Evolutionary conservation across 2,113 vertebrate species (phyloP), one percentile per base, ranked within the genome.

Genomic region (Thomomys bottae): DNA sequence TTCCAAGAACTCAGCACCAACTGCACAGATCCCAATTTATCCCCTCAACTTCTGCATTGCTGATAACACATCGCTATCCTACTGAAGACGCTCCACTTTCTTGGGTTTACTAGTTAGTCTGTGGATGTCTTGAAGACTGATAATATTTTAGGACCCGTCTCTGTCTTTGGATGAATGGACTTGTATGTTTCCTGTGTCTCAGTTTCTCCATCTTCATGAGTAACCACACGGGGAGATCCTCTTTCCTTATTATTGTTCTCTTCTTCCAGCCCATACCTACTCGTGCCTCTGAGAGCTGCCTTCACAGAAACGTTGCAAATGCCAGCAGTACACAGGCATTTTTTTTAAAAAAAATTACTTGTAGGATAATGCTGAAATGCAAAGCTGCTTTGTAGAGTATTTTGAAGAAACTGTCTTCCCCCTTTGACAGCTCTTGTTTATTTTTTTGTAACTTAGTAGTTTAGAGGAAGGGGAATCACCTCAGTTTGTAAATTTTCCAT

Each of bases 301-400:
- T 94, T 96, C 95, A 96, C 71, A 14, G 88, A 89, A 95, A 95
- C 89, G 85, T 87, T 97, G 97, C 97, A 97, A 97, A 97, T 94
- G 93, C 97, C 96, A 97, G 97, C 98, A 96, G 76, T 1, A 0
- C 68, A 75, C 94, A 88, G 77, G 96, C 92, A 91, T 93, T 76
- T 78, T 89, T 49, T 73, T 94, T 70, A 88, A 94, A 91, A 95
- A 96, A 96, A 96, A 95, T 54, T 76, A 94, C 94, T 92, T 86
- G 18, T 63, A 63, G 88, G 67, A 26, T 23, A 59, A 49, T 85
- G 79, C 93, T 94, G 72, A 84, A 86, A 85, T 73, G 86, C 79
- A 93, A 86, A 96, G 63, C 88, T 92, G 1, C 83, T 4, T 78
- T 92, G 2, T 3, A 54, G 87, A 78, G 57, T 72, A 68, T 77